Base-by-base conservation (phyloP, 92 coral and sea anemone species). In the Epizoanthus fatuus region DNA sequence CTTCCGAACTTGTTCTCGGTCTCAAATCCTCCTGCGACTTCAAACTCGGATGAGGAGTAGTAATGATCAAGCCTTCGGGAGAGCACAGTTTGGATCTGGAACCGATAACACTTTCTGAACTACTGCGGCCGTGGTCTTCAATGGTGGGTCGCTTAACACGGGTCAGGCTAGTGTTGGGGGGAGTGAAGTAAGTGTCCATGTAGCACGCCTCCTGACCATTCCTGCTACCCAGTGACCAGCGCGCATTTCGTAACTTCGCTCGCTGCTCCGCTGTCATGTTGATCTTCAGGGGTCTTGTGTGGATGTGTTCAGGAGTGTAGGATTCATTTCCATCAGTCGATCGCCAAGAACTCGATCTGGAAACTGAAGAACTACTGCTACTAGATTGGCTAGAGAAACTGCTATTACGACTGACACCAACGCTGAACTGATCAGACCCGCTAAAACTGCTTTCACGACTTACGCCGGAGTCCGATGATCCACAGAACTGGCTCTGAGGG, bases 311-410 rank as follows among this genome's bases (percentile, higher is more conserved):
- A 3, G 20, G 56, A 37, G 42, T 37, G 54, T 4, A 38, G 14
- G 69, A 54, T 69, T 58, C 69, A 60, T 40, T 40, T 62, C n/a
- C 93, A 42, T 86, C 93, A 80, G 25, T 69, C 35, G 88, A 86
- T 59, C 88, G 85, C 84, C 93, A 69, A 19, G 93, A 90, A 37
- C 63, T 74, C 16, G 93, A 81, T 63, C 90, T 57, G n/a, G 93
- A 90, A 29, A 88, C 53, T 0, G 90, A 60, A 14, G 84, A 44
- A n/a, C 80, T 74, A 20, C 82, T 86, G 38, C 90, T 75, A 17
- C 94, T 92, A 0, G 96, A 94, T 25, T 60, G 86, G 63, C 98
- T 95, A 0, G 98, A 95, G 51, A 95, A 95, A 84, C 98, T 95
- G 81, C 94, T 92, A 42, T 95, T 91, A 35, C 98, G 93, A 80